Evolutionary conservation across 2,797 vertebrate genomes (phyloP).

Genomic region (Schizothorax lantsangensis): DNA sequence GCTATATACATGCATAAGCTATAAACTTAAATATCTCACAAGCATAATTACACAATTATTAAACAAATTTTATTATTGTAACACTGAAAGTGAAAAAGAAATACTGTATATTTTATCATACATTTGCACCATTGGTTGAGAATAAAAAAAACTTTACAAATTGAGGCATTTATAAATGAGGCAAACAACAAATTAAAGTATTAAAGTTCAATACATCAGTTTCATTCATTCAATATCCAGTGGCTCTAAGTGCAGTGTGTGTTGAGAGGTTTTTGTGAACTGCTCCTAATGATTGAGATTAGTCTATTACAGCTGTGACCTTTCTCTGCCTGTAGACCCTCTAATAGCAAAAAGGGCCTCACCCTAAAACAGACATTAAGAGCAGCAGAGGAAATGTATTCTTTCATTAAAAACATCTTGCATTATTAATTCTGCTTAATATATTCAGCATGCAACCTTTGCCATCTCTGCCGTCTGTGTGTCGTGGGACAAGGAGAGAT

Average conservation of each 20-base stretch:
- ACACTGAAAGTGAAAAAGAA: background rate
- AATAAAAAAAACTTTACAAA: background rate
- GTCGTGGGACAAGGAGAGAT: conserved; percentile 34
- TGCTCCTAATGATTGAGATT: conserved; percentile 92
- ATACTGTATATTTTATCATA: background rate
- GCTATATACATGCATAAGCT: background rate
- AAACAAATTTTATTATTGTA: background rate
- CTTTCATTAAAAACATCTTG: conserved; percentile 68
- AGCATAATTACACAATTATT: background rate
- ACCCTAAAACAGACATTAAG: conserved; percentile 63
- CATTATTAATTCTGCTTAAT: conserved; percentile 67
- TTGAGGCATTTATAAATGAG: background rate
- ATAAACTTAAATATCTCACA: background rate
- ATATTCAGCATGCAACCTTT: conserved; percentile 53
- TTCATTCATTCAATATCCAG: conserved; percentile 72
- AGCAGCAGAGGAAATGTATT: conserved; percentile 62
- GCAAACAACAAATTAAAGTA: background rate
- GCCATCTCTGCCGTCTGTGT: conserved; percentile 25
- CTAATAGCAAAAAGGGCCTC: conserved; percentile 64
- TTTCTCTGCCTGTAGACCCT: conserved; percentile 88
- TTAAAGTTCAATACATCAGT: background rate
- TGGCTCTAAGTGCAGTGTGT: conserved; percentile 71
- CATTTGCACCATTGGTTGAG: background rate
- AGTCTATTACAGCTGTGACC: conserved; percentile 90
- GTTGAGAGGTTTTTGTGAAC: conserved; percentile 83